Conservation (phyloP, 2,888 invertebrate genomes). For the Sphaerophoria rueppellii region DNA sequence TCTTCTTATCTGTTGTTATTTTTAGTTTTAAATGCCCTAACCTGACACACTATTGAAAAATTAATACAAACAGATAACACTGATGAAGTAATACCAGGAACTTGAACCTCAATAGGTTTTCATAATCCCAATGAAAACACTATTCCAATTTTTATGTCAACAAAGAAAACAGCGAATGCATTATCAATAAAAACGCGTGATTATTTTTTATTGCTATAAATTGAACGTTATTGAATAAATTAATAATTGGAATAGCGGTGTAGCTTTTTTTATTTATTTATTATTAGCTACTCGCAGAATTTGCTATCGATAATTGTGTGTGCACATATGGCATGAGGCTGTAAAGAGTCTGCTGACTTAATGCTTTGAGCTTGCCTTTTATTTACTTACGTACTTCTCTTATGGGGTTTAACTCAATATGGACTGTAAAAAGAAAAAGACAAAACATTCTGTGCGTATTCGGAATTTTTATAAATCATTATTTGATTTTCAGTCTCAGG, state of each 20-base stretch:
- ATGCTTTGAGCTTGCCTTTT: too few species aligned
- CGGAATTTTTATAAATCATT: conserved; percentile 11
- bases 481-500: neutral
- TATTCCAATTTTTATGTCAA: too few species aligned
- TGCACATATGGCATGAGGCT: neutral
- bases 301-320: neutral
- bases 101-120: neutral
- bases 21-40: neutral
- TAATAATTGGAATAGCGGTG: neutral
- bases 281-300: conserved; percentile 1
- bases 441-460: conserved; percentile 6
- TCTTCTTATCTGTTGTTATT: neutral
- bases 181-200: neutral
- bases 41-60: neutral
- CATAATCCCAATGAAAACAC: too few species aligned
- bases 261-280: conserved; percentile 2
- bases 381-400: too few species aligned
- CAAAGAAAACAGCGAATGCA: neutral
- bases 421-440: neutral
- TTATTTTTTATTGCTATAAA: conserved; percentile 1
- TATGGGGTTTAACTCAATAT: neutral
- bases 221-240: neutral
- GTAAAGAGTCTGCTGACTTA: too few species aligned
- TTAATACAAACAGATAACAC: neutral
- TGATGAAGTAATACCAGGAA: neutral